phyloP scores from a whole-genome alignment of 2,797 vertebrate genomes.

The Eleutherodactylus coqui region DNA sequence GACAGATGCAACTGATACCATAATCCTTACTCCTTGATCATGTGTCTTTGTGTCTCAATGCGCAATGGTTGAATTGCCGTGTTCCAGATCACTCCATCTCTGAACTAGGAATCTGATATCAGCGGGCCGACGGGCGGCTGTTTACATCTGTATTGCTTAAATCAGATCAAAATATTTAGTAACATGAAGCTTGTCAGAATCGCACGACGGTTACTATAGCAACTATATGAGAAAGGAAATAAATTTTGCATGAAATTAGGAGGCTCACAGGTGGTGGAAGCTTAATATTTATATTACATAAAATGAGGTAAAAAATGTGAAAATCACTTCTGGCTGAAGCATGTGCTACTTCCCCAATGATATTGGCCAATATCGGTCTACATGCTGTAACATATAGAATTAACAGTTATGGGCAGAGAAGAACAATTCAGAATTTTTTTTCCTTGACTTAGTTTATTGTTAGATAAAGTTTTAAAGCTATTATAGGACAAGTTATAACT shows the following conservation, averaged over 20 bases:
- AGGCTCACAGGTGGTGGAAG: background rate
- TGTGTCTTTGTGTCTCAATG: conserved; percentile 22
- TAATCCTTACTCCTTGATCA: conserved; percentile 15
- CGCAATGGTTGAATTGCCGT: background rate
- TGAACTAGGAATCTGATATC: background rate
- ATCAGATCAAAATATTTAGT: conserved; percentile 37
- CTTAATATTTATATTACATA: background rate
- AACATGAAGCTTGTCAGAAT: conserved; percentile 22
- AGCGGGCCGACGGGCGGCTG: background rate
- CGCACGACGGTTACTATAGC: background rate
- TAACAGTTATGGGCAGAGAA: too few relatives aligned
- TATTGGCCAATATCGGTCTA: background rate
- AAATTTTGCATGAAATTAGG: conserved; percentile 30
- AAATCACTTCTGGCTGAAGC: background rate
- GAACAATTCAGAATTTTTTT: background rate
- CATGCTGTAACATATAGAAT: background rate
- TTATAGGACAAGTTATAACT: too few relatives aligned
- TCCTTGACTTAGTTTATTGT: too few relatives aligned
- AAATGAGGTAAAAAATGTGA: background rate
- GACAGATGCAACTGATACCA: background rate
- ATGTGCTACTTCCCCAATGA: background rate
- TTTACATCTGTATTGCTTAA: conserved; percentile 18
- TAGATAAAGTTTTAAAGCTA: too few relatives aligned
- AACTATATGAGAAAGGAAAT: conserved; percentile 28
- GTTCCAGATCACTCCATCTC: background rate